These are phyloP conservation scores for Papilio gigon DNA, from an alignment of 2,888 invertebrate species.

Conservation along the genomic window DNA sequence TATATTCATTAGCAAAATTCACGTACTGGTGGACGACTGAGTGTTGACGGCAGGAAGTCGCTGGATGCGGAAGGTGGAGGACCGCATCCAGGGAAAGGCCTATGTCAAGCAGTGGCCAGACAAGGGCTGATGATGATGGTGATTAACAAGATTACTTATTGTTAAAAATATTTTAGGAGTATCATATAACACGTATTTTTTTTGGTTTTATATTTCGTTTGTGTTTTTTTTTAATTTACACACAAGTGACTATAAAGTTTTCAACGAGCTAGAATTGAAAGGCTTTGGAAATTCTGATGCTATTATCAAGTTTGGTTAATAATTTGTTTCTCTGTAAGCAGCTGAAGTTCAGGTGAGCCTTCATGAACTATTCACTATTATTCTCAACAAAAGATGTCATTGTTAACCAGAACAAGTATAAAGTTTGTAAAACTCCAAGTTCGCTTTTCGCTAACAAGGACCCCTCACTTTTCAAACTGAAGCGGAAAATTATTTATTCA, in stretches of 20 bases:
- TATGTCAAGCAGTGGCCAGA: no score
- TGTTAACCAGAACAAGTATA: slow-evolving; percentile 36
- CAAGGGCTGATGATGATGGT: no score
- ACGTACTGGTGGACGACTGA: no score
- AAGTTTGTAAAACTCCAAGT: slow-evolving; percentile 38
- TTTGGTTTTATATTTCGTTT: no score
- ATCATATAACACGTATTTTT: no score
- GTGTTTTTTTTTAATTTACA: slow-evolving; percentile 72
- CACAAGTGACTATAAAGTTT: slow-evolving; percentile 52
- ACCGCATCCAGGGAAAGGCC: no score
- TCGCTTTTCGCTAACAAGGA: slow-evolving; percentile 35
- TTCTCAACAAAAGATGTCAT: slow-evolving; percentile 37
- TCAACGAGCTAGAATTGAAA: not conserved
- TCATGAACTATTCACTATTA: slow-evolving; percentile 38
- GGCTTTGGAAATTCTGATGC: not conserved
- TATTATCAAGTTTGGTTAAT: slow-evolving; percentile 22
- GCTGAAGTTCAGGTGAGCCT: slow-evolving; percentile 26
- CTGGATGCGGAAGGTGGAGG: no score
- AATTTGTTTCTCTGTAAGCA: slow-evolving; percentile 15
- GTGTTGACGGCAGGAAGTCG: no score
- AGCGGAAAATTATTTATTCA: slow-evolving; percentile 38
- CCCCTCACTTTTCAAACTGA: slow-evolving; percentile 28
- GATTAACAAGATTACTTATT: no score
- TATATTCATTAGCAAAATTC: no score
- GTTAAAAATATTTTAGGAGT: no score